Base-by-base conservation (phyloP, 2,888 invertebrate species). In the Scaeva pyrastri region DNA sequence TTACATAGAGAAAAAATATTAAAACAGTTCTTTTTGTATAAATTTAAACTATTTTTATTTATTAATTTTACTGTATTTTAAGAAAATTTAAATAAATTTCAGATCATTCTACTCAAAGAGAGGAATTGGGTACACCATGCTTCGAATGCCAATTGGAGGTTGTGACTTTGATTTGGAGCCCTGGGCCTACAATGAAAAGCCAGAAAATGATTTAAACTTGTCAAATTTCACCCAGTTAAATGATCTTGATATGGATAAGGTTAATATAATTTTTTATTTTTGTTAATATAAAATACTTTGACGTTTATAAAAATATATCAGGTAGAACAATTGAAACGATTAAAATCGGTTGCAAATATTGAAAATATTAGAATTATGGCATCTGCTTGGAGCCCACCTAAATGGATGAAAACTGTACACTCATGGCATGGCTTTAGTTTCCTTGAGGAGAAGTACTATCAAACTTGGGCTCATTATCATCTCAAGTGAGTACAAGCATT, bases 81-180 rank as follows among this genome's bases (percentile, higher is more conserved):
- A n/a, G 31, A 31, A 31, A 31, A 31, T 31, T 31, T 31, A 23
- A 19, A 50, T 36, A 1, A 21, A 14, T 14, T 10, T 31, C 14
- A 97, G 97, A 64, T 95, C 97, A 0, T 97, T 96, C 91, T 97
- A 95, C 90, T 94, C 94, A 11, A 89, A 92, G 1, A 64, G 93
- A 82, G 98, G 98, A 10, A 93, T 97, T 75, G 95, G 95, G 87
- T 98, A 97, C 91, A 96, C 94, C 89, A 90, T 98, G 88, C 95
- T 96, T 56, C 94, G 98, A 50, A 94, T 97, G 7, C 96, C 98
- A 0, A 97, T 98, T 82, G 98, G 95, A 1, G 97, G 97, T 10
- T 94, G 95, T 72, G 98, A 98, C 92, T 98, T 98, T 92, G 98
- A 98, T 0, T 94, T 95, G 0, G 94, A 94, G 62, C 93, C 95